These are phyloP conservation scores for Ochotona princeps DNA, from an alignment of 2,113 vertebrate species.

Conservation along the genomic window DNA sequence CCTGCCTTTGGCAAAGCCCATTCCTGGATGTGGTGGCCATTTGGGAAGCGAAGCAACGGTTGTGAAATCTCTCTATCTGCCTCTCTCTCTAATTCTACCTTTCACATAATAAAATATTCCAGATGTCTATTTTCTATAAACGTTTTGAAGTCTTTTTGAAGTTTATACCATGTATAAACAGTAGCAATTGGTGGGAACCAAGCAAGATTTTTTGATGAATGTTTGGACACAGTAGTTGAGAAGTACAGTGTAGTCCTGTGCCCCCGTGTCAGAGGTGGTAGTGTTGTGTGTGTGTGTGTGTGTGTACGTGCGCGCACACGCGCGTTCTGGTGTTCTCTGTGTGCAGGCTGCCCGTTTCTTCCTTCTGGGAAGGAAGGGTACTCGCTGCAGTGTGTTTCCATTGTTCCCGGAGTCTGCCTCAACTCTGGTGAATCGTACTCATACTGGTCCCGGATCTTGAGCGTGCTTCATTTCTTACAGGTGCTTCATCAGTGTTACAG, in stretches of 20 bases:
- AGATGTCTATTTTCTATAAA: no score
- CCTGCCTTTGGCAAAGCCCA: no score
- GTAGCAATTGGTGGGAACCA: neutral
- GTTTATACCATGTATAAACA: neutral
- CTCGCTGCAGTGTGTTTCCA: neutral
- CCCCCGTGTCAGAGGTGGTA: neutral
- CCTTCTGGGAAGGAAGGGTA: neutral
- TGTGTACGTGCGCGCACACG: neutral
- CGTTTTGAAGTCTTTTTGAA: no score
- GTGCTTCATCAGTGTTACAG: neutral
- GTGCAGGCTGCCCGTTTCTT: neutral
- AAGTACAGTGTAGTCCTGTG: neutral
- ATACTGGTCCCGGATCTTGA: neutral
- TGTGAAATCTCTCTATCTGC: no score
- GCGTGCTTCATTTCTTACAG: slow-evolving; percentile 3
- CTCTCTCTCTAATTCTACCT: no score
- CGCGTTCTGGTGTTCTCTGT: neutral
- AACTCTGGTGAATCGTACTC: neutral
- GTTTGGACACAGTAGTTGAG: neutral
- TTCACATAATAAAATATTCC: no score
- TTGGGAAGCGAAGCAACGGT: no score
- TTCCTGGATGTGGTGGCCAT: no score
- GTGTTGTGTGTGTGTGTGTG: neutral
- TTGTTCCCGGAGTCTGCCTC: neutral
- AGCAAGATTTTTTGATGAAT: neutral